Conservation (phyloP, 2,797 vertebrate genomes). For the Atherinosoma microstoma region DNA sequence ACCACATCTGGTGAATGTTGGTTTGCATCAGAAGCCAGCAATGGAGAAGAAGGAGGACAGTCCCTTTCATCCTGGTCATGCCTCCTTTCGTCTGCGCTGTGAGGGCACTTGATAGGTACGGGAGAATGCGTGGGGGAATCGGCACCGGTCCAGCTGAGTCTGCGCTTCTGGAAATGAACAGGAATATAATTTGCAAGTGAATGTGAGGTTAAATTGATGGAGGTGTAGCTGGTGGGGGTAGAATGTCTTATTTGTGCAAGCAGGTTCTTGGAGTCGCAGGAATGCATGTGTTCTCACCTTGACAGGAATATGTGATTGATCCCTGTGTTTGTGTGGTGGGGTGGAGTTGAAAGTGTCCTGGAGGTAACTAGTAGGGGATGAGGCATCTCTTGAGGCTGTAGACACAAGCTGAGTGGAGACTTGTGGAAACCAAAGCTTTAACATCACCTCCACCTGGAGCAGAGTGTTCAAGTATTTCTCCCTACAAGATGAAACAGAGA, state of each 20-base stretch:
- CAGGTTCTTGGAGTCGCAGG: neutral
- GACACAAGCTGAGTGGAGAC: conserved; percentile 72
- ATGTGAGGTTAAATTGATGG: neutral
- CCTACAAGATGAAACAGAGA: conserved; percentile 63
- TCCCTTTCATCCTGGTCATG: conserved; percentile 19
- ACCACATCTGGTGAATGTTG: conserved; percentile 21
- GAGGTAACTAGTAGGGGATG: conserved; percentile 51
- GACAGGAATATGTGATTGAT: conserved; percentile 78
- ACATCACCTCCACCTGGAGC: conserved; percentile 94
- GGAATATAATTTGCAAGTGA: conserved; percentile 18
- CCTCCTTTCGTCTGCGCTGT: conserved; percentile 45
- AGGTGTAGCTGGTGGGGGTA: neutral
- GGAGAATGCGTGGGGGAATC: conserved; percentile 73
- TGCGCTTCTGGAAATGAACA: conserved; percentile 78
- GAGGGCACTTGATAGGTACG: conserved; percentile 63
- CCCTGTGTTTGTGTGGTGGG: conserved; percentile 77
- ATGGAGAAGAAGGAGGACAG: conserved; percentile 9
- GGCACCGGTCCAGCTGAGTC: conserved; percentile 82
- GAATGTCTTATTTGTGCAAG: conserved; percentile 5
- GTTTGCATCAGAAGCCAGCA: conserved; percentile 11
- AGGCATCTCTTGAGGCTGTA: conserved; percentile 17
- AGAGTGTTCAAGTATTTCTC: conserved; percentile 91
- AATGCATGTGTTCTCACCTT: conserved; percentile 62
- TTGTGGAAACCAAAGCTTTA: conserved; percentile 93
- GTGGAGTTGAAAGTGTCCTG: conserved; percentile 55